Conservation (phyloP, 2,888 invertebrate species). For the Eupithecia vulgata region DNA sequence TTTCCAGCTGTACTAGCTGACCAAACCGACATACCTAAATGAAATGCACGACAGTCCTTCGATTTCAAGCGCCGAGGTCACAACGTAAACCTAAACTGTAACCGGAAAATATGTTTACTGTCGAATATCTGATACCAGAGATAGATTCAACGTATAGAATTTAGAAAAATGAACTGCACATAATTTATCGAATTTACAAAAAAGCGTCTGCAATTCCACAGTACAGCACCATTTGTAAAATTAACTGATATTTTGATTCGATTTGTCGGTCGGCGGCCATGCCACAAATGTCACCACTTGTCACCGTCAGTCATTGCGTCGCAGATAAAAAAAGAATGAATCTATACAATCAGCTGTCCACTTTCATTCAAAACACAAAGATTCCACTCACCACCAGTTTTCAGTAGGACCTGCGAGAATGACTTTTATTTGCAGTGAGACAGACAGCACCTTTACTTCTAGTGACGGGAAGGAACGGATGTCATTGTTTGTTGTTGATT, state of each 20-base stretch:
- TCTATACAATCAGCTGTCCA: not conserved
- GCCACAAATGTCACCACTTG: not conserved
- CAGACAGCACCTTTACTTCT: slow-evolving; percentile 1
- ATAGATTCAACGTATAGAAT: not conserved
- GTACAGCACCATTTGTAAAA: not conserved
- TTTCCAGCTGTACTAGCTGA: slow-evolving; percentile 86
- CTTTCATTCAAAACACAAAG: not conserved
- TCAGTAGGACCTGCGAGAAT: not conserved
- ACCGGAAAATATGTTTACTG: slow-evolving; percentile 18
- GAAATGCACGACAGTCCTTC: slow-evolving; percentile 75
- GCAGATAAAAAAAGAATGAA: not conserved
- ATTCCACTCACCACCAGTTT: not conserved
- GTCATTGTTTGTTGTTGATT: slow-evolving; percentile 1
- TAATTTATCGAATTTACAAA: not conserved
- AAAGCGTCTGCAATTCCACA: not conserved
- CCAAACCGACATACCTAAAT: slow-evolving; percentile 88
- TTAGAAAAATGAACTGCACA: not conserved
- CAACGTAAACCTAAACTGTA: slow-evolving; percentile 37
- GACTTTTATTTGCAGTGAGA: not conserved
- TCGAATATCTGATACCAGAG: not conserved
- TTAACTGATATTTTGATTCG: not conserved
- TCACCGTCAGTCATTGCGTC: not conserved
- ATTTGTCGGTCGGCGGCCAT: not conserved
- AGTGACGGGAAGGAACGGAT: not conserved
- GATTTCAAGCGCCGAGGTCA: slow-evolving; percentile 73